Evolutionary conservation across 2,888 invertebrate species (phyloP).

Genomic region (Nymphalis polychloros): DNA sequence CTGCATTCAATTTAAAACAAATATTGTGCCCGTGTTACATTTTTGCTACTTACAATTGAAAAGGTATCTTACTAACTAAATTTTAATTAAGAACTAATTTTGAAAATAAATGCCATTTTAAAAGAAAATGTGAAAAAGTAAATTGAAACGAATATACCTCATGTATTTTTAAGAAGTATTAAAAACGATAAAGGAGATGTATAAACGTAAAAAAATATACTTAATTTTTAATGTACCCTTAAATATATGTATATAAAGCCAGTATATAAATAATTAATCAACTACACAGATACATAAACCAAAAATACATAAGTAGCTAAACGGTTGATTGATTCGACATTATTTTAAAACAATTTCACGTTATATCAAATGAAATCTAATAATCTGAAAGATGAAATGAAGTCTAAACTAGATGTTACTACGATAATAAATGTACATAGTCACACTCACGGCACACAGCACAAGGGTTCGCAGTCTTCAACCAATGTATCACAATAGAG

Average conservation of each 20-base stretch:
- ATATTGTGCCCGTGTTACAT: slow-evolving; percentile 43
- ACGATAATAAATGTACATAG: slow-evolving; percentile 54
- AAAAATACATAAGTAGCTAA: slow-evolving; percentile 34
- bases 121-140: slow-evolving; percentile 38
- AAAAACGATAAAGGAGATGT: neutral
- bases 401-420: slow-evolving; percentile 32
- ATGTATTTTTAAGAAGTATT: neutral
- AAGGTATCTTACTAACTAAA: slow-evolving; percentile 46
- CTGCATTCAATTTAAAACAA: slow-evolving; percentile 23
- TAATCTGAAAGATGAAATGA: slow-evolving; percentile 29
- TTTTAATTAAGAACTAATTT: slow-evolving; percentile 56
- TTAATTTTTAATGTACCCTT: slow-evolving; percentile 5
- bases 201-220: neutral
- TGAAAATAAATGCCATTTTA: slow-evolving; percentile 66
- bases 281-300: slow-evolving; percentile 26
- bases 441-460: slow-evolving; percentile 73
- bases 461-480: slow-evolving; percentile 74
- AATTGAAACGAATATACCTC: slow-evolving; percentile 2
- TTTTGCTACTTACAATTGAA: slow-evolving; percentile 42
- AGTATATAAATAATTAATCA: slow-evolving; percentile 19
- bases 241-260: slow-evolving; percentile 2
- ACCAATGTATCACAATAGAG: slow-evolving; percentile 73
- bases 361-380: slow-evolving; percentile 20
- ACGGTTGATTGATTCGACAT: slow-evolving; percentile 5
- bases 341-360: slow-evolving; percentile 15